Percentiles rank a stretch among this genome's conserved stretches.
These are phyloP conservation scores for Dasysyrphus tricinctus DNA, from an alignment of 2,888 invertebrate species.

Conservation along the genomic window DNA sequence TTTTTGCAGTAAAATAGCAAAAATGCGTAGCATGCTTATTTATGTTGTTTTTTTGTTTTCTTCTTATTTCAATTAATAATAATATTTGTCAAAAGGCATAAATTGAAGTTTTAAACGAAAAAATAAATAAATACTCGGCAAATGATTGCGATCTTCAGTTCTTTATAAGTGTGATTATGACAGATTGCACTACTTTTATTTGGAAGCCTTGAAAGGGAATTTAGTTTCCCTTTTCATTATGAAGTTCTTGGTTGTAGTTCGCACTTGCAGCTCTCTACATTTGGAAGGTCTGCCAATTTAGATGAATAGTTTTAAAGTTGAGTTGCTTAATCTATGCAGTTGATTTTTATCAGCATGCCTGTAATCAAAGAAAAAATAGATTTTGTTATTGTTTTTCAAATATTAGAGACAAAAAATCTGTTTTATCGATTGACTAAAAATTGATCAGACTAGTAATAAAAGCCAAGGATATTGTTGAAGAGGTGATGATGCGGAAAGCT, in stretches of 20 bases:
- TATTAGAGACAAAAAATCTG: no score
- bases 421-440: no score
- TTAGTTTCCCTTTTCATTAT: conserved; percentile 17
- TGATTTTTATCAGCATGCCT: conserved; percentile 73
- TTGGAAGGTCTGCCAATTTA: conserved; percentile 62
- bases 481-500: no score
- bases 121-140: conserved; percentile 62
- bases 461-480: no score
- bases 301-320: conserved; percentile 56
- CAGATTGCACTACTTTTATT: conserved; percentile 71
- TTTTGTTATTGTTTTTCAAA: no score
- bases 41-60: neutral
- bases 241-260: conserved; percentile 20
- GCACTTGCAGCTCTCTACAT: conserved; percentile 54
- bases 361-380: conserved; percentile 11
- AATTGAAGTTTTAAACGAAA: conserved; percentile 54
- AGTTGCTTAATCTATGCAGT: conserved; percentile 49
- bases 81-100: conserved; percentile 55
- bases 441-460: no score
- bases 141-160: conserved; percentile 70
- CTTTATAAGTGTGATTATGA: conserved; percentile 65
- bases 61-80: conserved; percentile 8
- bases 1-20: conserved; percentile 53
- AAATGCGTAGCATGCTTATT: conserved; percentile 27
- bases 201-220: conserved; percentile 65